Evolutionary conservation across 2,797 vertebrate genomes (phyloP).

Genomic region (Pipistrellus nathusii): DNA sequence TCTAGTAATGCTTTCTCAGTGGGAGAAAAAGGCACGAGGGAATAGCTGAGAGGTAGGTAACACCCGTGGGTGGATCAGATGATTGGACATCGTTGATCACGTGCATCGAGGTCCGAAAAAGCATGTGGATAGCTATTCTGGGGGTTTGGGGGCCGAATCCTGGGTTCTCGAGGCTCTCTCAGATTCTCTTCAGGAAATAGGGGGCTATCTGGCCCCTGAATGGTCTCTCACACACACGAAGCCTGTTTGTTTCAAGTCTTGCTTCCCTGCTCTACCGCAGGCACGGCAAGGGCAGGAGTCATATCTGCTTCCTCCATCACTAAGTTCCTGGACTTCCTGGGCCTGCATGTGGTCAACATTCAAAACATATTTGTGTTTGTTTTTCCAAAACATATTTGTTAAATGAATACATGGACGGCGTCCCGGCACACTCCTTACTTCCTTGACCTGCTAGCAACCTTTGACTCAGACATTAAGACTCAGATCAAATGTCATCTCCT

Average conservation of each 20-base stretch:
- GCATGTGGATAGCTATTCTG: background rate
- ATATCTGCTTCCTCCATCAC: background rate
- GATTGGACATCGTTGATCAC: background rate
- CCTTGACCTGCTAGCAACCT: background rate
- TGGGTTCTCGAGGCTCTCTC: background rate
- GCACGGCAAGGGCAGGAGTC: background rate
- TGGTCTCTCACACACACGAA: background rate
- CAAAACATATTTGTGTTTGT: conserved; percentile 28
- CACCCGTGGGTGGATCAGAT: background rate
- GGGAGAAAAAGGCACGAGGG: background rate
- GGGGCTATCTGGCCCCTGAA: background rate
- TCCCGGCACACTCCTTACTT: background rate
- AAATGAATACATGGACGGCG: background rate
- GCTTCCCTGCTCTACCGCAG: background rate
- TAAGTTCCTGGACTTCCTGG: background rate
- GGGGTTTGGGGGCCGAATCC: no score
- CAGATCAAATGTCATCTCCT: background rate
- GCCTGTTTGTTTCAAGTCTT: background rate
- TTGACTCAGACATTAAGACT: background rate
- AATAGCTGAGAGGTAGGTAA: background rate
- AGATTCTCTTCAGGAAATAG: background rate
- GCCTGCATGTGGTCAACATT: background rate
- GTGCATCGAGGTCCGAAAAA: background rate
- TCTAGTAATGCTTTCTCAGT: background rate
- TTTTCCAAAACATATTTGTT: conserved; percentile 35